Evolutionary conservation across 2,888 invertebrate genomes (phyloP).

Genomic region (Psococerastis gibbosa): DNA sequence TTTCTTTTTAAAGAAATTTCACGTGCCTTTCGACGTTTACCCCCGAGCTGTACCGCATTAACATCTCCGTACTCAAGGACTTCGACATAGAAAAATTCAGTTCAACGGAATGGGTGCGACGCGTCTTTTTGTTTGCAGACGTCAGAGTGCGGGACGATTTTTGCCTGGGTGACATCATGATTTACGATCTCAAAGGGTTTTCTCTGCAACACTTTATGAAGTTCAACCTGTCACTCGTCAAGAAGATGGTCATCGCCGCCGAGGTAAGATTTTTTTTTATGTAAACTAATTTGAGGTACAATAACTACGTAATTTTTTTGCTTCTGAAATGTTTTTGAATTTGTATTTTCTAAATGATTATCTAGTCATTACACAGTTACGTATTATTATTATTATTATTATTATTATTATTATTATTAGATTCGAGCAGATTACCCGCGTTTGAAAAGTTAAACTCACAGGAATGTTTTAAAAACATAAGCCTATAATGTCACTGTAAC

Average conservation of each 20-base stretch:
- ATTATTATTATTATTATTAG: too few species aligned
- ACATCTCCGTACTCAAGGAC: slow-evolving; percentile 12
- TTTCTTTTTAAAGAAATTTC: slow-evolving; percentile 15
- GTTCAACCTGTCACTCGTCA: slow-evolving; percentile 56
- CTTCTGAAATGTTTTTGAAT: too few species aligned
- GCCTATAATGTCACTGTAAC: too few species aligned
- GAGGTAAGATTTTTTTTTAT: slow-evolving; percentile 35
- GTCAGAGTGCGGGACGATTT: slow-evolving; percentile 48
- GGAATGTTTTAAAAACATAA: too few species aligned
- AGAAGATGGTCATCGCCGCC: slow-evolving; percentile 64
- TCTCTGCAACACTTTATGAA: slow-evolving; percentile 47
- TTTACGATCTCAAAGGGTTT: slow-evolving; percentile 33
- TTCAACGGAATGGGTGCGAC: slow-evolving; percentile 5
- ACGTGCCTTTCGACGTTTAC: slow-evolving; percentile 14
- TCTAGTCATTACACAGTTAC: too few species aligned
- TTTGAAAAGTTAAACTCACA: too few species aligned
- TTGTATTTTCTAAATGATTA: too few species aligned
- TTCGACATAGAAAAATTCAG: slow-evolving; percentile 9
- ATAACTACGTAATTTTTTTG: too few species aligned
- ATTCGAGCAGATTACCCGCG: too few species aligned
- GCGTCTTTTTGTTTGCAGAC: slow-evolving; percentile 37
- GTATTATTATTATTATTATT: too few species aligned
- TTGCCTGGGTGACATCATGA: slow-evolving; percentile 63
- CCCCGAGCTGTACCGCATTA: slow-evolving; percentile 14
- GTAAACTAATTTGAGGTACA: too few species aligned